Conservation (phyloP, 2,888 invertebrate species). For the Tenthredo distinguenda region DNA sequence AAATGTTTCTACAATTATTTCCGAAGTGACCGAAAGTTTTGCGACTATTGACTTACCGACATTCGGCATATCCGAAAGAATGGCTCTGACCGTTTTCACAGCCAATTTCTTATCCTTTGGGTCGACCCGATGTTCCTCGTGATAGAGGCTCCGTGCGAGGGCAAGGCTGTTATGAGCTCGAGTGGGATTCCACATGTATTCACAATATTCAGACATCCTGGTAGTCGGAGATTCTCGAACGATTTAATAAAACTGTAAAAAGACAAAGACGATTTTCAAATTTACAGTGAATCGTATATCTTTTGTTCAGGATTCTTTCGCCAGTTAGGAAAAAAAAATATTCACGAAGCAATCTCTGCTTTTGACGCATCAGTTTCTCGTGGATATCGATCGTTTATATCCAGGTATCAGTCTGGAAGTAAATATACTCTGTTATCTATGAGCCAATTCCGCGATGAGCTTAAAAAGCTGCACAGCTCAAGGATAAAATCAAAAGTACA, state of each 20-base stretch:
- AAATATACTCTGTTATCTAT: neutral
- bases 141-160: constrained; percentile 70
- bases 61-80: constrained; percentile 73
- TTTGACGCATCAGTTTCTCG: neutral
- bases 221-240: neutral
- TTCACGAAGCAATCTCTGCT: neutral
- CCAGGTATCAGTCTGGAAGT: neutral
- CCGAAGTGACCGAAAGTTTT: neutral
- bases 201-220: constrained; percentile 74
- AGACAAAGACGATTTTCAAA: neutral
- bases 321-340: neutral
- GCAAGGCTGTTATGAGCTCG: constrained; percentile 65
- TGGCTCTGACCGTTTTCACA: constrained; percentile 73
- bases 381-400: neutral
- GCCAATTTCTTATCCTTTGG: constrained; percentile 73
- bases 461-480: neutral
- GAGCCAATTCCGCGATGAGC: neutral
- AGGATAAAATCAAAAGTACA: neutral
- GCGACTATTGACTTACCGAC: constrained; percentile 68
- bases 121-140: constrained; percentile 70
- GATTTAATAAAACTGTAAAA: constrained; percentile 34
- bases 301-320: neutral
- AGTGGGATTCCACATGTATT: constrained; percentile 75
- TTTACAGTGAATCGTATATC: neutral
- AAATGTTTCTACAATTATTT: neutral